Base-by-base conservation (phyloP, 1,140 invertebrate genomes). In the Campoletis sonorensis region DNA sequence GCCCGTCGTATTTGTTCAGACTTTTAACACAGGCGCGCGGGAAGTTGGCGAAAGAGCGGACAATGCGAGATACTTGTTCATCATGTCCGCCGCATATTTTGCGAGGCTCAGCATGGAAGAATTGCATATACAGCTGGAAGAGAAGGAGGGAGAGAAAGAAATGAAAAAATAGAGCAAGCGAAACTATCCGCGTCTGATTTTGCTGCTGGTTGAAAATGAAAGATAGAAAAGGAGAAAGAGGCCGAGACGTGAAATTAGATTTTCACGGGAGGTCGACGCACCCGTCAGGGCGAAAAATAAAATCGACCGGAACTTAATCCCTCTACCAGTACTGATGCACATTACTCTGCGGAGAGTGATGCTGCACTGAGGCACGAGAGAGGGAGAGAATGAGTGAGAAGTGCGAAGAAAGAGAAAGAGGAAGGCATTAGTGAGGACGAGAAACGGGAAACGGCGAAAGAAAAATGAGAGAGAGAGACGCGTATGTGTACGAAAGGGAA, bases 201-300 rank as follows among this genome's bases (percentile, higher is more conserved):
- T 76, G 33, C 30, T 64, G 51, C 40, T 33, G 23, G 72, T 23
- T 68, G 21, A 2, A 21, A 79, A 45, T 71, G 67, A 79, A 79
- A 70, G 70, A 79, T 67, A 18, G 79, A 79, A 58, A 84, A n/a
- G 68, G 58, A 81, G 80, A 79, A 81, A 40, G 67, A 80, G 71
- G 73, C 79, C 72, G 80, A 85, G 77, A 79, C 64, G 73, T 79
- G 81, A 83, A 85, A 87, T 84, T 87, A 83, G 84, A 85, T 85
- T 84, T 86, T 71, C 83, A 70, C 79, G 82, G 64, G 80, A 81
- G 81, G 79, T 77, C 84, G 81, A 68, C 68, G 82, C 68, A 83
- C 82, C 45, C 79, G 68, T 40, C 76, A 51, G 61, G 76, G 68
- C 51, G 75, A 81, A 83, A 83, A 83, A 80, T 83, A 83, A 83